These are phyloP conservation scores for Sebastes kiyomatsui DNA, from an alignment of 2,797 vertebrate species.

Conservation along the genomic window DNA sequence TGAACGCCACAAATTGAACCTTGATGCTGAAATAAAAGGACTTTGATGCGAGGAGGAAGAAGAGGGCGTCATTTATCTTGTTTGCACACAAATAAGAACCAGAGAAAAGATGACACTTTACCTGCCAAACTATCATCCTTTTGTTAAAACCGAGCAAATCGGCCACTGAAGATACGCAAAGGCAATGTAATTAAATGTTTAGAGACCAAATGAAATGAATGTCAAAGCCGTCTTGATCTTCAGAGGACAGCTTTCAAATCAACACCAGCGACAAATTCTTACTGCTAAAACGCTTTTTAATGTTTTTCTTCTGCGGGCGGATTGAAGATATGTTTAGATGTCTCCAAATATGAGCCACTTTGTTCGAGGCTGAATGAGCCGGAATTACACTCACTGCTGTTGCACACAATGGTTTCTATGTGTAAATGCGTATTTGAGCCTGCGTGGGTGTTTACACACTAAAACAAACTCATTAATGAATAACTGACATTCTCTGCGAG, in stretches of 20 bases:
- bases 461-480: conserved; percentile 66
- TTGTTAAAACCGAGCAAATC: conserved; percentile 40
- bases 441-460: conserved; percentile 41
- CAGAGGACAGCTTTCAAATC: conserved; percentile 47
- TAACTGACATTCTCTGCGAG: conserved; percentile 51
- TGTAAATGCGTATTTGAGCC: background rate
- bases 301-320: conserved; percentile 12
- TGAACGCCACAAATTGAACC: background rate
- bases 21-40: background rate
- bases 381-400: conserved; percentile 27
- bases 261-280: conserved; percentile 37
- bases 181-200: conserved; percentile 61
- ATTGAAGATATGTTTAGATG: conserved; percentile 38
- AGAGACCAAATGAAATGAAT: conserved; percentile 41
- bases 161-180: conserved; percentile 28
- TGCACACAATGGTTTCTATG: conserved; percentile 13
- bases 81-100: conserved; percentile 30
- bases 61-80: conserved; percentile 6
- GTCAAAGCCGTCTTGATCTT: conserved; percentile 50
- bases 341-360: conserved; percentile 41
- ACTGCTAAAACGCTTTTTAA: conserved; percentile 32
- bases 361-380: conserved; percentile 55
- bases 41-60: background rate
- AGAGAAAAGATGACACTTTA: conserved; percentile 29
- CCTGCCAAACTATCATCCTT: conserved; percentile 47